Evolutionary conservation across 2,888 invertebrate species (phyloP).

Genomic region (Parnassius mnemosyne): DNA sequence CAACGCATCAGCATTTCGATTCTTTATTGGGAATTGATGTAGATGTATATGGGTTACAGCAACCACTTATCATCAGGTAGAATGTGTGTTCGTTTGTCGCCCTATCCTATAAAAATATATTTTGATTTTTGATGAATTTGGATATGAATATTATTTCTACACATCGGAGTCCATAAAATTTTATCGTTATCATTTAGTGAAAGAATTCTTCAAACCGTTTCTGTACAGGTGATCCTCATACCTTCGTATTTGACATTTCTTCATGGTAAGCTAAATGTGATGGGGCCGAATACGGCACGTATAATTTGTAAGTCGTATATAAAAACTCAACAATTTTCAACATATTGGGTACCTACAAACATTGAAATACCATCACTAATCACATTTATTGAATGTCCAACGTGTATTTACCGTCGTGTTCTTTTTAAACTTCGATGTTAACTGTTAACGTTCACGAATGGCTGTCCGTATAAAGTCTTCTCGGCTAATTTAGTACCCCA

Average conservation of each 20-base stretch:
- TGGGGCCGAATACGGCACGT: not conserved
- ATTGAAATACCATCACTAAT: constrained; percentile 21
- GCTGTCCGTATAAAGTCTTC: constrained; percentile 60
- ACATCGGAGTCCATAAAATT: too few species aligned
- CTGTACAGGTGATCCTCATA: not conserved
- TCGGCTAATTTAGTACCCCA: constrained; percentile 61
- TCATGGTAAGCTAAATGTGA: constrained; percentile 16
- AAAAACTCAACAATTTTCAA: not conserved
- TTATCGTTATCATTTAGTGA: too few species aligned
- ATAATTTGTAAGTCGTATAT: not conserved
- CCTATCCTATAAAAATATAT: too few species aligned
- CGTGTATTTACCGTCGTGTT: constrained; percentile 40
- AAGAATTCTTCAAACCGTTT: too few species aligned
- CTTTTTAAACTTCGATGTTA: constrained; percentile 49
- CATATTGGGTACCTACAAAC: constrained; percentile 4
- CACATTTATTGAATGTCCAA: constrained; percentile 48
- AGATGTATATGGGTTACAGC: too few species aligned
- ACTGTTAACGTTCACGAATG: constrained; percentile 61
- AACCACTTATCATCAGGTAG: too few species aligned
- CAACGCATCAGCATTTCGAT: too few species aligned
- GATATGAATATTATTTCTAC: too few species aligned
- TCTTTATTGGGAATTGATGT: too few species aligned
- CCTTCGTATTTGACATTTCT: constrained; percentile 13
- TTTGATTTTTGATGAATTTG: too few species aligned
- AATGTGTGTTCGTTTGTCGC: too few species aligned